These are phyloP conservation scores for Protaetia brevitarsis DNA, from an alignment of 1,140 invertebrate species.

Conservation along the genomic window DNA sequence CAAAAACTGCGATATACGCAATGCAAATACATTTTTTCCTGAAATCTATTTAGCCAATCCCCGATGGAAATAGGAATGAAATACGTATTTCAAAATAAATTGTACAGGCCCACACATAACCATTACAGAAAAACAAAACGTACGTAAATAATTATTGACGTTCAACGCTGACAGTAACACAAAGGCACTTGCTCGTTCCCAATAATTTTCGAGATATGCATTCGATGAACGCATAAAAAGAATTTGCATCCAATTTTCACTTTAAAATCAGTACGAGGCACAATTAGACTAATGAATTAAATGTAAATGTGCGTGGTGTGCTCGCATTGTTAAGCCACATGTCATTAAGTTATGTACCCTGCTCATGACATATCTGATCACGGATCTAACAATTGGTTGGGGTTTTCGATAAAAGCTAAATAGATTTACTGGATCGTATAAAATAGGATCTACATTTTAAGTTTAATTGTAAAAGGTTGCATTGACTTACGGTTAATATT, in stretches of 20 bases:
- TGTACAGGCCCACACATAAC: background rate
- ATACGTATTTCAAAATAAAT: too few relatives aligned
- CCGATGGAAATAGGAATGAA: too few relatives aligned
- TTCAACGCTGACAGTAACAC: background rate
- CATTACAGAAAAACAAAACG: background rate
- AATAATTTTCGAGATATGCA: background rate
- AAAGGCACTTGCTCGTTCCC: background rate
- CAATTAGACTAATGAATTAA: slow-evolving; percentile 22
- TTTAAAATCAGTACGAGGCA: background rate
- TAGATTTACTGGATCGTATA: background rate
- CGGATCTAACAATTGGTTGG: background rate
- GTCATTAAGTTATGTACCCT: slow-evolving; percentile 20
- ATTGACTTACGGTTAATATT: background rate
- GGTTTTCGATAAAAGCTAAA: background rate
- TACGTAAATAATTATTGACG: background rate
- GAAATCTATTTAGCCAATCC: too few relatives aligned
- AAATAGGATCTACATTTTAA: background rate
- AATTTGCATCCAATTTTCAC: slow-evolving; percentile 17
- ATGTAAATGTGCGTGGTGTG: slow-evolving; percentile 15
- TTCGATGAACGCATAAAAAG: background rate
- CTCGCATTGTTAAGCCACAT: slow-evolving; percentile 13
- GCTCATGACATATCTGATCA: slow-evolving; percentile 13
- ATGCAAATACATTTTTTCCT: too few relatives aligned
- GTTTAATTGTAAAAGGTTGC: background rate
- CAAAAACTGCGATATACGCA: too few relatives aligned